phyloP scores from a whole-genome alignment of 1,140 invertebrate species.

The Musca vetustissima region DNA sequence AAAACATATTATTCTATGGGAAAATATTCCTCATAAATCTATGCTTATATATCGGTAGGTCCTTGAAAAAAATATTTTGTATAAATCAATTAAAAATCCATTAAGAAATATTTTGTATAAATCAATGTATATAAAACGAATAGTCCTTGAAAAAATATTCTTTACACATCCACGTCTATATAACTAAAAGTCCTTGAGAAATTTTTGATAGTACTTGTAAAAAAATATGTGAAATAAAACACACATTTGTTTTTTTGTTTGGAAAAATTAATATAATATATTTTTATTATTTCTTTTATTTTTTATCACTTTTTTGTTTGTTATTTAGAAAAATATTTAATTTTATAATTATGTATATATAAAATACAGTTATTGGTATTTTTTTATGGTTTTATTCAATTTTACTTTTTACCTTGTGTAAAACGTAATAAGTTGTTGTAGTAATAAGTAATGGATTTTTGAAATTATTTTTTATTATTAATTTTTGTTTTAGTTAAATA shows the following conservation, averaged over 20 bases:
- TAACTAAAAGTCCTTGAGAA: too few relatives aligned
- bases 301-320: constrained; percentile 15
- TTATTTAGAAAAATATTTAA: constrained; percentile 7
- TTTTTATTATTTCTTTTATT: constrained; percentile 17
- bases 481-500: neutral
- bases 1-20: too few relatives aligned
- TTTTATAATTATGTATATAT: neutral
- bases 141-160: too few relatives aligned
- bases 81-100: too few relatives aligned
- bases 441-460: neutral
- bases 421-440: neutral
- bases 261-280: constrained; percentile 7
- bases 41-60: too few relatives aligned
- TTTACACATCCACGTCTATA: too few relatives aligned
- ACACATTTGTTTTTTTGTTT: neutral
- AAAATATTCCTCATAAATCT: too few relatives aligned
- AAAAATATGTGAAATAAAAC: constrained; percentile 12
- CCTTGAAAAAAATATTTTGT: too few relatives aligned
- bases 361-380: neutral
- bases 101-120: too few relatives aligned
- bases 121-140: too few relatives aligned
- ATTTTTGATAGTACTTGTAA: too few relatives aligned
- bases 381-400: neutral
- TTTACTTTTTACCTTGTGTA: constrained; percentile 16
- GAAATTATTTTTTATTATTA: neutral